These are phyloP conservation scores for Agapornis canus DNA, from an alignment of 2,797 vertebrate genomes.

Conservation along the genomic window DNA sequence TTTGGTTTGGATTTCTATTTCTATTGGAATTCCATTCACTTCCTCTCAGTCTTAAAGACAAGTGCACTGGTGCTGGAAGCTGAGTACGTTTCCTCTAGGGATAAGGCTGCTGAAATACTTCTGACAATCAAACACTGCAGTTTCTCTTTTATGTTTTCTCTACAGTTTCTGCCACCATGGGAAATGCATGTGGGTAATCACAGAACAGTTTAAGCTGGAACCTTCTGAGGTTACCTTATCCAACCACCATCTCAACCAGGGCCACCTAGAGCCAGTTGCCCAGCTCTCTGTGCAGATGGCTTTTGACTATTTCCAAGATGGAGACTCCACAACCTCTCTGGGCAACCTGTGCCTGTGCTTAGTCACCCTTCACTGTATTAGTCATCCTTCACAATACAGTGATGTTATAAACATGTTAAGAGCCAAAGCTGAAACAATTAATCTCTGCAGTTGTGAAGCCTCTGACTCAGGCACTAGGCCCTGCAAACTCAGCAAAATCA, in stretches of 20 bases:
- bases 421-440: neutral
- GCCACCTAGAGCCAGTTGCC: neutral
- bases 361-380: neutral
- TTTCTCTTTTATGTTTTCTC: neutral
- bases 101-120: neutral
- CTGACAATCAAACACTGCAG: neutral
- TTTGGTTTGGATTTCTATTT: neutral
- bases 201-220: neutral
- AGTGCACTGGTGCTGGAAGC: neutral
- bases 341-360: neutral
- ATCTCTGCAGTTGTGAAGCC: neutral
- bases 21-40: neutral
- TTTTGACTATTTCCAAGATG: neutral
- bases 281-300: neutral
- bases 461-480: neutral
- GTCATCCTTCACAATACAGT: neutral
- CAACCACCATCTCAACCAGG: neutral
- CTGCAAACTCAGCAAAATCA: neutral
- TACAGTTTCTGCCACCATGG: neutral
- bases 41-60: neutral
- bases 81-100: neutral
- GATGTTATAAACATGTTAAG: neutral
- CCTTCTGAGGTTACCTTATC: fast-evolving
- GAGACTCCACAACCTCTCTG: neutral
- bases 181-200: neutral